Evolutionary conservation across 1,140 invertebrate species (phyloP).

Genomic region (Trachymyrmex cornetzi): DNA sequence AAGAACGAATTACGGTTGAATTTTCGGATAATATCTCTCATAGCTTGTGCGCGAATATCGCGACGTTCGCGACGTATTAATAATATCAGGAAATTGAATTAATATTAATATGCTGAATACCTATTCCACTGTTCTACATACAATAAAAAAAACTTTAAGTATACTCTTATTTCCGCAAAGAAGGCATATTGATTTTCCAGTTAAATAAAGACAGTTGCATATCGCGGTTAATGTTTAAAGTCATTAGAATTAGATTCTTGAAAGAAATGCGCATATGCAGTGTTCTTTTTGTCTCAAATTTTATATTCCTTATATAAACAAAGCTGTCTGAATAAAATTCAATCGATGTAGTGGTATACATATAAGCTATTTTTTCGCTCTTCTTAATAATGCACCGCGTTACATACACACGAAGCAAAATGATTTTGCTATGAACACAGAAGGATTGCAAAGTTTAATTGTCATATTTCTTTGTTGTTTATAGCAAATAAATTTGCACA

Average conservation of each 20-base stretch:
- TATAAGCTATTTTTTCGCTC: neutral
- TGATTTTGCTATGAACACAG: too few species aligned
- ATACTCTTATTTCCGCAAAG: neutral
- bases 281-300: neutral
- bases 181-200: neutral
- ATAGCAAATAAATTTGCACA: too few species aligned
- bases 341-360: too few species aligned
- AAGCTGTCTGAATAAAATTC: neutral
- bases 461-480: too few species aligned
- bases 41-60: neutral
- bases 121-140: neutral
- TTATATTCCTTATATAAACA: neutral
- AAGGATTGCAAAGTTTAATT: too few species aligned
- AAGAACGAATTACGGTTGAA: constrained; percentile 13
- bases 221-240: neutral
- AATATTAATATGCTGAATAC: neutral
- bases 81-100: neutral
- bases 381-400: neutral
- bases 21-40: neutral
- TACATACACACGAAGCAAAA: too few species aligned
- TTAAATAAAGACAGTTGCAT: neutral
- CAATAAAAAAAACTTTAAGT: neutral
- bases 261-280: neutral
- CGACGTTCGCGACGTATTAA: neutral
- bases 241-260: neutral